Conservation (phyloP, 1,140 invertebrate genomes). For the Heliconius congener region DNA sequence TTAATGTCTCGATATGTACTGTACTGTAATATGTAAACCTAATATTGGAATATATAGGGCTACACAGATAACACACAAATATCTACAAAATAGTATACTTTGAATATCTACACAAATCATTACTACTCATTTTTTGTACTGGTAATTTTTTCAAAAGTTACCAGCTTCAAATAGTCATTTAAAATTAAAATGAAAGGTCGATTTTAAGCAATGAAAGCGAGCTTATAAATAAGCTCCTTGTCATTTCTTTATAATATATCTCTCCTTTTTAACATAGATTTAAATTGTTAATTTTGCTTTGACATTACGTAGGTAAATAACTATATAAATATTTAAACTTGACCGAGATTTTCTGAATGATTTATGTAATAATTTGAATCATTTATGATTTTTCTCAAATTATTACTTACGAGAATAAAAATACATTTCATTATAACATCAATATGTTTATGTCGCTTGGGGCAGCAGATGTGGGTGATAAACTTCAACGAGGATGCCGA, state of each 20-base stretch:
- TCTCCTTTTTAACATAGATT: neutral
- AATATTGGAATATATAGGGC: neutral
- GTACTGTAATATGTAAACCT: neutral
- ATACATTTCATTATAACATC: neutral
- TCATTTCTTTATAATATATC: conserved; percentile 18
- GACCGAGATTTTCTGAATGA: neutral
- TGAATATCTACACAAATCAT: neutral
- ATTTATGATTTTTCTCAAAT: neutral
- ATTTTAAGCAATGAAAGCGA: conserved; percentile 20
- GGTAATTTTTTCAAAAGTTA: neutral
- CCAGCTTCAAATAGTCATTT: neutral
- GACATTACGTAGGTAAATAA: neutral
- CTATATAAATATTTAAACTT: neutral
- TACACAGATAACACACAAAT: conserved; percentile 11
- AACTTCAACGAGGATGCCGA: neutral
- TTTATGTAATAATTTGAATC: neutral
- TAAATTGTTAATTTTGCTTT: neutral
- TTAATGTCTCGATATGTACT: neutral
- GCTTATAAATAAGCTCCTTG: conserved; percentile 25
- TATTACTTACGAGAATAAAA: neutral
- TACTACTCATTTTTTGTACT: neutral
- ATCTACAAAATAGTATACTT: conserved; percentile 18
- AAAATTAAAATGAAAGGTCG: neutral
- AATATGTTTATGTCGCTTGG: neutral
- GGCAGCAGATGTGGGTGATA: neutral